Conservation (phyloP, 2,797 vertebrate species). For the Esox lucius region DNA sequence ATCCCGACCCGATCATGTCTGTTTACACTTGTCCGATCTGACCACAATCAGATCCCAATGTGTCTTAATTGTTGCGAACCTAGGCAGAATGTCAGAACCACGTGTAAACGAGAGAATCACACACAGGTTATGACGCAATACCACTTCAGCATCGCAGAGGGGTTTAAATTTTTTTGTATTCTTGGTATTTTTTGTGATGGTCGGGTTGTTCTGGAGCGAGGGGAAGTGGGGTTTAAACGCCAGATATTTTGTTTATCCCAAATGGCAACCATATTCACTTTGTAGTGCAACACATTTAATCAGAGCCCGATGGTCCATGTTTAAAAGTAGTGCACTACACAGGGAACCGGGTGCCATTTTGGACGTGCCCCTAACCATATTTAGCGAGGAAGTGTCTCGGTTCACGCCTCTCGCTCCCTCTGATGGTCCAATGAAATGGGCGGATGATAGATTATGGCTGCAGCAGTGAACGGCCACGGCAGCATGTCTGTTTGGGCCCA, state of each 20-base stretch:
- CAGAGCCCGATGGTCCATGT: neutral
- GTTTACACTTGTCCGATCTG: too few relatives aligned
- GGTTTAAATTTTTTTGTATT: neutral
- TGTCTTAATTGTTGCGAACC: too few relatives aligned
- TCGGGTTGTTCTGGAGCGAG: neutral
- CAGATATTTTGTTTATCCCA: neutral
- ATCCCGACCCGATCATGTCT: too few relatives aligned
- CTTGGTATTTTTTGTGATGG: neutral
- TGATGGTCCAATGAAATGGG: constrained; percentile 2
- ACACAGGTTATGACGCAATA: neutral
- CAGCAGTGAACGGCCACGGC: too few relatives aligned
- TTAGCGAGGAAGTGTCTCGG: constrained; percentile 13
- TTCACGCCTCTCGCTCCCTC: constrained; percentile 19
- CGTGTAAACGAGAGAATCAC: too few relatives aligned
- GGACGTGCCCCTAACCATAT: neutral
- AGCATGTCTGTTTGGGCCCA: too few relatives aligned
- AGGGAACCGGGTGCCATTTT: neutral
- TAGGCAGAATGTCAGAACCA: too few relatives aligned
- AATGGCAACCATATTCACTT: neutral
- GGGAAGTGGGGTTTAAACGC: too few relatives aligned
- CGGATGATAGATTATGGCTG: constrained; percentile 8
- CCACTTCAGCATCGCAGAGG: neutral
- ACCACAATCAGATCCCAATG: too few relatives aligned
- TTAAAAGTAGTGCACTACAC: neutral
- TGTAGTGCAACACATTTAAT: neutral